These are phyloP conservation scores for Drosophila demipolita DNA, from an alignment of 2,888 invertebrate genomes.

Conservation along the genomic window DNA sequence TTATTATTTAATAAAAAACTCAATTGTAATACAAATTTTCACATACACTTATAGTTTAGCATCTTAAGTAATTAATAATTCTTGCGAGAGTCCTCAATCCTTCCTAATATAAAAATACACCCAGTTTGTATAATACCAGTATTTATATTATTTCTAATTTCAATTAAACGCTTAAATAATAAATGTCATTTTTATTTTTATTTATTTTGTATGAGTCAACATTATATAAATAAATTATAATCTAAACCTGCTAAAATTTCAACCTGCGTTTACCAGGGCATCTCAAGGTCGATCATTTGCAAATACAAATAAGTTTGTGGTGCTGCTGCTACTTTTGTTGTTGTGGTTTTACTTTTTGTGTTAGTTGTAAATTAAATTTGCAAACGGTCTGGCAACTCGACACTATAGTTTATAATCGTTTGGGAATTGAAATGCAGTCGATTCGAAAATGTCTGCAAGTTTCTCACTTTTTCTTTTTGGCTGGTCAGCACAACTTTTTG, in stretches of 20 bases:
- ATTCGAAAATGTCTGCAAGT: slow-evolving; percentile 67
- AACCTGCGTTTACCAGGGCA: too few relatives aligned
- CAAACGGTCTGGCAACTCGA: slow-evolving; percentile 73
- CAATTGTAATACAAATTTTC: background rate
- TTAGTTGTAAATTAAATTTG: slow-evolving; percentile 77
- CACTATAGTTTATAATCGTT: slow-evolving; percentile 76
- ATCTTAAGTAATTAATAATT: background rate
- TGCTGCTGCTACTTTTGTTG: slow-evolving; percentile 19
- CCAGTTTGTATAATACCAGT: background rate
- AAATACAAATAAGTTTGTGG: background rate
- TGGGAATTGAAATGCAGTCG: slow-evolving; percentile 80
- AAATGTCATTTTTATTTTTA: background rate
- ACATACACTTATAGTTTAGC: background rate
- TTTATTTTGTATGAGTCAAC: background rate
- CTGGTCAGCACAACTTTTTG: slow-evolving; percentile 70
- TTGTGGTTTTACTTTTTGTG: slow-evolving; percentile 52
- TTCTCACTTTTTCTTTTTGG: slow-evolving; percentile 22
- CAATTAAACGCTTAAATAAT: background rate
- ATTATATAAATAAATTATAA: background rate
- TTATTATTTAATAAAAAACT: background rate
- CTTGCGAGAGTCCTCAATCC: background rate
- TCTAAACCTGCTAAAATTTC: background rate
- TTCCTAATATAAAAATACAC: background rate
- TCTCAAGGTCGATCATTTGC: background rate
- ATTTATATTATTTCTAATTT: background rate